These are phyloP conservation scores for Mormyrus proboscirostris DNA, from an alignment of 2,797 vertebrate genomes.

Conservation along the genomic window DNA sequence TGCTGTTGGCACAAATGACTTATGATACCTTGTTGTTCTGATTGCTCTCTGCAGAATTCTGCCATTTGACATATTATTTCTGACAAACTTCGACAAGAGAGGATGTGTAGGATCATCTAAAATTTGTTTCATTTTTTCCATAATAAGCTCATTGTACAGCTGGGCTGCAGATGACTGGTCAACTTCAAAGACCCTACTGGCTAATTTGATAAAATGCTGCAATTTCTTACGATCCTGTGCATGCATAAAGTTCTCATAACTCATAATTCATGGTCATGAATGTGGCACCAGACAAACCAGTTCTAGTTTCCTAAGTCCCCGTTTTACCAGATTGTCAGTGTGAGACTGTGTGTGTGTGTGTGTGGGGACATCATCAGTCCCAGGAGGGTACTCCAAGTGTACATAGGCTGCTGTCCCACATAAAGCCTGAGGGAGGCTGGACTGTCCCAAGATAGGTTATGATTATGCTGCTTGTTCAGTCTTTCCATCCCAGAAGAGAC, in stretches of 20 bases:
- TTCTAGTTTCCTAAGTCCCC: background rate
- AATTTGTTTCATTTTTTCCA: no score
- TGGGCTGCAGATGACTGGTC: no score
- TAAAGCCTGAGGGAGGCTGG: background rate
- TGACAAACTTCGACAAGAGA: no score
- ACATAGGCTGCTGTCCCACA: background rate
- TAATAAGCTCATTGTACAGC: no score
- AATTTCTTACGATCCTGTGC: no score
- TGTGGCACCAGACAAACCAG: background rate
- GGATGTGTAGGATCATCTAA: no score
- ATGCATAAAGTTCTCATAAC: background rate
- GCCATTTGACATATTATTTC: no score
- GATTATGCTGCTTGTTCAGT: background rate
- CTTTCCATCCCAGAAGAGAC: background rate
- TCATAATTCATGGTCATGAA: background rate
- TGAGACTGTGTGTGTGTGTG: background rate
- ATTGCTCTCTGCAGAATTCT: no score
- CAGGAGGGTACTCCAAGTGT: background rate
- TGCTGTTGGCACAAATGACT: no score
- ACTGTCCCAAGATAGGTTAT: background rate
- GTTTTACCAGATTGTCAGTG: background rate
- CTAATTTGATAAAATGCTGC: no score
- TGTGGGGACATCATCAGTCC: background rate
- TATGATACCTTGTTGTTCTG: no score
- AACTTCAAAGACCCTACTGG: no score